Evolutionary conservation across 2,113 vertebrate genomes (phyloP), one percentile per base, ranked within the genome.

Genomic region (Dasyurus viverrinus): DNA sequence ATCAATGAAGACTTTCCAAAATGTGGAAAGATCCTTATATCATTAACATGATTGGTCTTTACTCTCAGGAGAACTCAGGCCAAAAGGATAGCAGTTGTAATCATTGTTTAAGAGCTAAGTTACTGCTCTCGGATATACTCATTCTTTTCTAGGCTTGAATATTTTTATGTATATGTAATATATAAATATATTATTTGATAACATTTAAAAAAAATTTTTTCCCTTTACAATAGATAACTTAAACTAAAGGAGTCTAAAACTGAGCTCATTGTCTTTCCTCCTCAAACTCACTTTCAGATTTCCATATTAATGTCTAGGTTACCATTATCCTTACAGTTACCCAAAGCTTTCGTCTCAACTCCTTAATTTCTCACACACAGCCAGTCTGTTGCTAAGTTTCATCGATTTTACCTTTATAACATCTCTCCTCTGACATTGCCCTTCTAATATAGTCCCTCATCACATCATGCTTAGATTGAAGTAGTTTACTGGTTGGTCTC

Each of bases 91-190:
- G 9, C 46, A 54, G 1, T 91, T 19, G 8, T 96, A 22, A n/a
- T 94, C 93, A 90, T 8, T 60, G n/a, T 52, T 95, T 96, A 14
- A 92, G 54, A 22, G 89, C 90, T 90, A 95, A 46, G 0, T 93
- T 60, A 90, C 89, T 89, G 95, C 26, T n/a, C 93, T 30, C 9
- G 60, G 90, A 93, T 52, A 90, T 96, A 24, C 0, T 91, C 94
- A 26, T 54, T 95, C 3, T 96, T 1, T 89, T 19, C 53, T 53
- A 36, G 55, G 91, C 96, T 47, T 48, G 47, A 96, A 94, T 27
- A 3, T 60, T 96, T 96, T 50, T 52, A 52, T 52, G 50, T 52
- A 52, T 52, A 10, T 52, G 9, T 52, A 52, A 10, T 52, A 52
- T 52, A 11, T 52, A 52, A 52, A 52, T 52, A 11, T 52, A 52